Evolutionary conservation across 2,113 vertebrate species (phyloP).

Genomic region (Sorex fumeus): DNA sequence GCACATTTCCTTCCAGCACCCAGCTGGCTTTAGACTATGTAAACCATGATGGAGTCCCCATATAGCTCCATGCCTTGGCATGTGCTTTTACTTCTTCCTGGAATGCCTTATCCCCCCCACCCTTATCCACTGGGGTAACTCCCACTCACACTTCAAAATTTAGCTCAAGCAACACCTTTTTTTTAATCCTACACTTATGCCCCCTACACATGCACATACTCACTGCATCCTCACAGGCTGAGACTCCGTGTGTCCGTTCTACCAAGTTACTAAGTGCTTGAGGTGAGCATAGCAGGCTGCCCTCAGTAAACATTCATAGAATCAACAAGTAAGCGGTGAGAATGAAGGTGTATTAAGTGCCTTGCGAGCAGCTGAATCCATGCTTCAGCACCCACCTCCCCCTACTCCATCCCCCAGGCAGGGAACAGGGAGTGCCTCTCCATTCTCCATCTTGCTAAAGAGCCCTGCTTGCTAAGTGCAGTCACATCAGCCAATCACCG

Average conservation of each 20-base stretch:
- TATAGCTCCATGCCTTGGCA: slow-evolving; percentile 75
- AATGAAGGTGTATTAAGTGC: slow-evolving; percentile 46
- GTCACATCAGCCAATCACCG: slow-evolving; percentile 64
- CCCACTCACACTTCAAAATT: slow-evolving; percentile 83
- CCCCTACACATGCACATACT: slow-evolving; percentile 78
- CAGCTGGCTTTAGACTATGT: slow-evolving; percentile 63
- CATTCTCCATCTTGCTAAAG: slow-evolving; percentile 69
- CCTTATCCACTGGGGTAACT: slow-evolving; percentile 76
- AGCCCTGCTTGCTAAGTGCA: slow-evolving; percentile 69
- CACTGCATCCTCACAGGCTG: slow-evolving; percentile 67
- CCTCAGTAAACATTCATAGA: slow-evolving; percentile 36
- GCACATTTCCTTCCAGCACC: slow-evolving; percentile 57
- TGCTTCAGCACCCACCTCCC: slow-evolving; percentile 9
- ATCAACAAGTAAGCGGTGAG: slow-evolving; percentile 37
- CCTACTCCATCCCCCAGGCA: neutral
- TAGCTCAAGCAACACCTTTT: slow-evolving; percentile 85
- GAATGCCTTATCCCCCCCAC: slow-evolving; percentile 70
- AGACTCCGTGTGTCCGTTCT: slow-evolving; percentile 67
- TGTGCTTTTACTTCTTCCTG: slow-evolving; percentile 79
- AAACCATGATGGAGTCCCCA: slow-evolving; percentile 66
- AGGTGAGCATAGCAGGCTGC: slow-evolving; percentile 67
- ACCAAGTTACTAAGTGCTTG: slow-evolving; percentile 54
- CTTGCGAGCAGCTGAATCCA: neutral
- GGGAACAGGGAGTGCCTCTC: slow-evolving; percentile 61
- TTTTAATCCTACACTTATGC: slow-evolving; percentile 76